phyloP scores from a whole-genome alignment of 2,113 vertebrate species.

The Odontesthes bonariensis region DNA sequence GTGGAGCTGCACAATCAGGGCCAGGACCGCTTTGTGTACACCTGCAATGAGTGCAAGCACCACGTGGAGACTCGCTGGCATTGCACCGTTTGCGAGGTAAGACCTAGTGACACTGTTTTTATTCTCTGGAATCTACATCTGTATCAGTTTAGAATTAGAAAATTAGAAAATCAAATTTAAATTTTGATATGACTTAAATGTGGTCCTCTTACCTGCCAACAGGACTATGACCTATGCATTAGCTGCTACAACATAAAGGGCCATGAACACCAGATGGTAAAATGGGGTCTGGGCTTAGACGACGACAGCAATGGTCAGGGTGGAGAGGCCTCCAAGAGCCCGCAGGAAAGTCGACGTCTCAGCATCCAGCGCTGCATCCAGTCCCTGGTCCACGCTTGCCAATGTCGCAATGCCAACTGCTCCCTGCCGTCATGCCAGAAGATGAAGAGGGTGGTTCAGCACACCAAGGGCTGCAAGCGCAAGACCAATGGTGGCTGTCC shows the following conservation, averaged over 20 bases:
- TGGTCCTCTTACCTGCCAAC: constrained; percentile 21
- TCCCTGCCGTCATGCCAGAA: constrained; percentile 97
- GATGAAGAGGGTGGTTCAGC: constrained; percentile 99
- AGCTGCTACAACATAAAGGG: constrained; percentile 97
- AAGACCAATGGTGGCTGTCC: constrained; percentile 99
- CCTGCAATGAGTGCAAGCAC: constrained; percentile 99
- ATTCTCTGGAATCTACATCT: constrained; percentile 1
- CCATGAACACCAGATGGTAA: constrained; percentile 98
- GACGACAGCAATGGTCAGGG: constrained; percentile 93
- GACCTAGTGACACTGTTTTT: constrained; percentile 16
- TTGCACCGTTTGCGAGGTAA: constrained; percentile 97
- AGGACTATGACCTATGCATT: constrained; percentile 99
- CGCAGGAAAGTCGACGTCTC: constrained; percentile 95
- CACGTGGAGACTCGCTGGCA: constrained; percentile 98
- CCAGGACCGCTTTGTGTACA: constrained; percentile 98
- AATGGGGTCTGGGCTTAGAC: constrained; percentile 96
- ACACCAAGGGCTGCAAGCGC: constrained; percentile 98
- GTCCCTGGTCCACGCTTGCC: constrained; percentile 97
- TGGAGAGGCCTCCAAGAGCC: constrained; percentile 95
- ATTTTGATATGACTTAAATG: not conserved
- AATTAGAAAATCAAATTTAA: too few relatives aligned
- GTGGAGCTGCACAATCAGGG: constrained; percentile 98
- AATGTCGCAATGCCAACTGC: constrained; percentile 99
- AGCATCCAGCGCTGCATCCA: constrained; percentile 99
- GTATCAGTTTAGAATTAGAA: not conserved